Evolutionary conservation across 2,113 vertebrate species (phyloP), one percentile per base, ranked within the genome.

Genomic region (Gobio gobio): DNA sequence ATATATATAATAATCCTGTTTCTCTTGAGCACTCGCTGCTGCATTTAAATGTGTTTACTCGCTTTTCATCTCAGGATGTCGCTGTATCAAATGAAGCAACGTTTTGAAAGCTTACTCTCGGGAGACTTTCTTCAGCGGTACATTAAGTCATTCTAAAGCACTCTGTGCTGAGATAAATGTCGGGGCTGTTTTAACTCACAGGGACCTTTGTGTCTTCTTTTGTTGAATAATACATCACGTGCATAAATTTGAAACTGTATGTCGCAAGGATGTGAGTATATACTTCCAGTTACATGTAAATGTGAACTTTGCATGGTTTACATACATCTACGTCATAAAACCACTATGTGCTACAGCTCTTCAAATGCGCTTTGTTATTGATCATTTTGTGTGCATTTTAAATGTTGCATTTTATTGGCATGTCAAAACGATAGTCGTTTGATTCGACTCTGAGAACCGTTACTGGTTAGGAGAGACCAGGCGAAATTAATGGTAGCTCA

Each of bases 221-320:
- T 89, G 89, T 90, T 92, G 89, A 93, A 91, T 91, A 90, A 92
- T 91, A 85, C 87, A 92, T 87, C 13, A 63, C 24, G 3, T 20
- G 77, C 78, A 83, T 89, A 83, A 70, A 93, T 90, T 87, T 85
- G 89, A 88, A 89, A 87, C 59, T 91, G 92, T 92, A 63, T 85
- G 88, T 93, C 89, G 89, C 91, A 90, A 43, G 22, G 20, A 49
- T 56, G 45, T 36, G 64, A 16, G 29, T 22, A 56, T n/a, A 22
- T 82, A 40, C 64, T 47, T 33, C 43, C 24, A 24, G 29, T 54
- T 47, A 26, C 20, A 78, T 20, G 18, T 22, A 51, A 6, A 24
- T 24, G 40, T 80, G n/a, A 33, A 54, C 26, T 66, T 33, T 68
- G 45, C 24, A 36, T 80, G 6, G 40, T 64, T 80, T 49, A 64